phyloP scores from a whole-genome alignment of 1,140 invertebrate genomes.

The Scaptomyza hsui region DNA sequence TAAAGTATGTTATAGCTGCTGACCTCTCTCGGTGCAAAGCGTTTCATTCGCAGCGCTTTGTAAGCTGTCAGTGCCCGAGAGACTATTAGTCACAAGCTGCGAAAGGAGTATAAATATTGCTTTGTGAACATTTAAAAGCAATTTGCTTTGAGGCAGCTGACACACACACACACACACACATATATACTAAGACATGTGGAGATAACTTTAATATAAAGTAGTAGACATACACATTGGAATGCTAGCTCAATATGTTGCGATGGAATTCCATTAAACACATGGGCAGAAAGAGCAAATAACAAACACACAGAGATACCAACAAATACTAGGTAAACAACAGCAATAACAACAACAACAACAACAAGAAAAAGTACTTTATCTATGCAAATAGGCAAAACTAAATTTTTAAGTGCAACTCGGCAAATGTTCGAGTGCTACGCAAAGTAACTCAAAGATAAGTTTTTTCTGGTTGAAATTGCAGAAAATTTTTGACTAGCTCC shows the following conservation, averaged over 20 bases:
- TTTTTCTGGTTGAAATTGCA: conserved; percentile 24
- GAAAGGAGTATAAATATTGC: conserved; percentile 59
- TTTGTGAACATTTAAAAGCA: conserved; percentile 72
- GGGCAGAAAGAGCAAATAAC: conserved; percentile 59
- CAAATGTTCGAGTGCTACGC: conserved; percentile 34
- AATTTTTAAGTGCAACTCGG: conserved; percentile 51
- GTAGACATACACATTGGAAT: conserved; percentile 17
- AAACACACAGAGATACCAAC: conserved; percentile 37
- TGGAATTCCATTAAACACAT: conserved; percentile 63
- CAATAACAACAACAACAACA: conserved; percentile 11
- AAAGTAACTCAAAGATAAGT: conserved; percentile 35
- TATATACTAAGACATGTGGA: neutral
- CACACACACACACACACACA: conserved; percentile 11
- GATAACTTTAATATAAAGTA: conserved; percentile 13
- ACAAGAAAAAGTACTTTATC: conserved; percentile 22
- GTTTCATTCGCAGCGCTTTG: conserved; percentile 38
- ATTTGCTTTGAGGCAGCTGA: conserved; percentile 46
- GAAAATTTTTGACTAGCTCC: conserved; percentile 28
- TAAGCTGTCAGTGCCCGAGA: conserved; percentile 54
- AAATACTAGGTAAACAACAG: conserved; percentile 15
- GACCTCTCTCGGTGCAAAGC: conserved; percentile 21
- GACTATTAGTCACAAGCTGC: conserved; percentile 58
- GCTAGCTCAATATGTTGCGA: conserved; percentile 30
- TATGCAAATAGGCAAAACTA: conserved; percentile 54
- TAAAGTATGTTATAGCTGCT: conserved; percentile 1